Percentiles rank a stretch among this genome's conserved stretches.
Conservation (phyloP, 2,888 invertebrate genomes). For the Ichneumoninae sp. region DNA sequence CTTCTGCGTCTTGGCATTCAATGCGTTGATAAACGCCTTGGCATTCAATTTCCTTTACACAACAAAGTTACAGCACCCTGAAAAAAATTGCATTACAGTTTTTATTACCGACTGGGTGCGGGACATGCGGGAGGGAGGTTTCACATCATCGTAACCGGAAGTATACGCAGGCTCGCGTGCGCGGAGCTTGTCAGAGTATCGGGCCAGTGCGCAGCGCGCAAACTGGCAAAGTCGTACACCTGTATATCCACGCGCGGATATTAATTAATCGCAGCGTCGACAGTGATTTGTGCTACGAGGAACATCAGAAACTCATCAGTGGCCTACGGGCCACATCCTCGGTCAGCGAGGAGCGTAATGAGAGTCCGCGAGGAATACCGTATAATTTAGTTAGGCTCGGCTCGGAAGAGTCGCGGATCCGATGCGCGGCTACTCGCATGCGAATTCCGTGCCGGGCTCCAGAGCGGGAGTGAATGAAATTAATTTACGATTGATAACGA, state of each 20-base stretch:
- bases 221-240: not conserved
- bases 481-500: conserved; percentile 65
- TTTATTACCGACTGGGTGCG: not conserved
- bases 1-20: too few species aligned
- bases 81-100: not conserved
- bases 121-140: not conserved
- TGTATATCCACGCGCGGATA: conserved; percentile 19
- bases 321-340: conserved; percentile 15
- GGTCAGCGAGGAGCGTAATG: conserved; percentile 30
- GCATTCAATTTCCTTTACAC: not conserved
- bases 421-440: not conserved
- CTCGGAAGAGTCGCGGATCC: not conserved
- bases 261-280: conserved; percentile 69
- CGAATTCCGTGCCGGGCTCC: not conserved
- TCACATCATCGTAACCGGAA: not conserved
- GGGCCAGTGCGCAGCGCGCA: not conserved
- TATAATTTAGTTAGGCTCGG: conserved; percentile 70
- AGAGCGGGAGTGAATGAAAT: conserved; percentile 45
- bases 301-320: conserved; percentile 75
- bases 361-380: conserved; percentile 59
- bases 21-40: too few species aligned
- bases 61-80: not conserved
- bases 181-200: not conserved
- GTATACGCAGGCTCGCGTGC: not conserved
- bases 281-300: conserved; percentile 71